Conservation (phyloP, 2,797 vertebrate species). For the Molossus molossus region DNA sequence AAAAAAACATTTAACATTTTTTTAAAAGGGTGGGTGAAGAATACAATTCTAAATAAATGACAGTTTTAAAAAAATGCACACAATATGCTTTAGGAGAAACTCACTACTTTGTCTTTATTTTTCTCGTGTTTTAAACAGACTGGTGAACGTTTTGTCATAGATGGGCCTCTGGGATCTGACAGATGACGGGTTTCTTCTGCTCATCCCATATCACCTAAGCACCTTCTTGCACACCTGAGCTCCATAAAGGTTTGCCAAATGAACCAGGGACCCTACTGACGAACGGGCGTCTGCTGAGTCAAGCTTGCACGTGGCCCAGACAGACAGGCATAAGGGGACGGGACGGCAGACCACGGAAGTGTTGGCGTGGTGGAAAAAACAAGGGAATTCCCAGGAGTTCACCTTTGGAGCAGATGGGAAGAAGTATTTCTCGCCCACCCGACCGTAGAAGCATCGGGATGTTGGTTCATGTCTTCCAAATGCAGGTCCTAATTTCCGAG, state of each 20-base stretch:
- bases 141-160: background rate
- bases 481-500: background rate
- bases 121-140: background rate
- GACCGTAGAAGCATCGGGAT: background rate
- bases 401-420: background rate
- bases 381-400: background rate
- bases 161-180: background rate
- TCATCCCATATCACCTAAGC: background rate
- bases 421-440: background rate
- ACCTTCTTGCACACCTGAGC: rapidly evolving
- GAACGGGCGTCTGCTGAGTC: background rate
- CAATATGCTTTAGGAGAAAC: background rate
- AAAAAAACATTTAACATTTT: background rate
- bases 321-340: rapidly evolving
- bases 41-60: background rate
- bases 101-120: background rate
- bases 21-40: background rate
- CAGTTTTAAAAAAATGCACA: background rate
- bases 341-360: rapidly evolving
- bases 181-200: background rate
- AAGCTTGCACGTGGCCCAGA: rapidly evolving
- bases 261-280: background rate
- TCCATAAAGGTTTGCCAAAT: background rate
- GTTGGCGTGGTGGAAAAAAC: rapidly evolving
- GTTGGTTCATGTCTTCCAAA: background rate